These are phyloP conservation scores for Anguilla rostrata DNA, from an alignment of 2,113 vertebrate species.

Conservation along the genomic window DNA sequence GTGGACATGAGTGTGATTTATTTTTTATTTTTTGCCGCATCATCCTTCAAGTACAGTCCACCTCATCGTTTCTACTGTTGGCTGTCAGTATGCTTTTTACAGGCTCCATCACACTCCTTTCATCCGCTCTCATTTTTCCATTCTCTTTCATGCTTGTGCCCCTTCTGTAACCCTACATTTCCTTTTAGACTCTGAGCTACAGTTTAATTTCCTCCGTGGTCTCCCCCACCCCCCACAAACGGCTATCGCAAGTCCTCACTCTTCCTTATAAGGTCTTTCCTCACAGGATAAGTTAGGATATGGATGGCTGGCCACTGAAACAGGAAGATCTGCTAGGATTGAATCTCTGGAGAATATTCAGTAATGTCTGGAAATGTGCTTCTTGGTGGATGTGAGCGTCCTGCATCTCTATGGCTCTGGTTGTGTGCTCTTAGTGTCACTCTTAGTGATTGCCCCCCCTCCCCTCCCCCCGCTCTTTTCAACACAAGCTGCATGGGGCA, in stretches of 20 bases:
- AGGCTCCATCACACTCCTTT: background rate
- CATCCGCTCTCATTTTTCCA: background rate
- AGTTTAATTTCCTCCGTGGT: background rate
- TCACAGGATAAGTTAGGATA: background rate
- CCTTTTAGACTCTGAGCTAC: background rate
- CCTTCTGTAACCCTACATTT: background rate
- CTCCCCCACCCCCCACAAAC: background rate
- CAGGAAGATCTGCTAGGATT: background rate
- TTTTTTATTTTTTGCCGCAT: background rate
- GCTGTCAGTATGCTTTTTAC: background rate
- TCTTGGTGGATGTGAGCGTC: background rate
- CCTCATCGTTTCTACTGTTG: background rate
- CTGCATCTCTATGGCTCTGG: background rate
- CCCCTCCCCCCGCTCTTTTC: conserved; percentile 73
- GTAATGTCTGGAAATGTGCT: background rate
- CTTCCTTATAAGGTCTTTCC: background rate
- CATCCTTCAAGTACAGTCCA: background rate
- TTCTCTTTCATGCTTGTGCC: background rate
- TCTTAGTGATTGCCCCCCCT: conserved; percentile 54
- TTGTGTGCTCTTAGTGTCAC: background rate
- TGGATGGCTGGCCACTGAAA: background rate
- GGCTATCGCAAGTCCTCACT: background rate
- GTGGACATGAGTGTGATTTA: background rate
- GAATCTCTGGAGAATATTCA: background rate
- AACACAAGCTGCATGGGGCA: conserved; percentile 97